phyloP scores from a whole-genome alignment of 2,888 invertebrate species.

The Mythimna vitellina region DNA sequence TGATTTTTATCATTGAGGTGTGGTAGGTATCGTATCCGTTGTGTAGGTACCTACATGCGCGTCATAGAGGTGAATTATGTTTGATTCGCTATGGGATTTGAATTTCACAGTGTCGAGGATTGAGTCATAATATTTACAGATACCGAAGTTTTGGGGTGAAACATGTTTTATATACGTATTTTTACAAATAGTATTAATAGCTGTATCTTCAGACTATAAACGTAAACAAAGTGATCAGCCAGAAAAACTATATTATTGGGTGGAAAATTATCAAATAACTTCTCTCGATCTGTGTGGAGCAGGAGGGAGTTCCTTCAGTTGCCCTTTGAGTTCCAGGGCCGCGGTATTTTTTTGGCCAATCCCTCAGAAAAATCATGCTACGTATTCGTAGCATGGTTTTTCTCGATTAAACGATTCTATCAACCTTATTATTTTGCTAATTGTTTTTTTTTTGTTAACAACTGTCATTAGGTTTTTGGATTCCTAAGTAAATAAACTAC shows the following conservation, averaged over 20 bases:
- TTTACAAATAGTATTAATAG: background rate
- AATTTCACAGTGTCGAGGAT: background rate
- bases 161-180: background rate
- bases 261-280: no score
- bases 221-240: background rate
- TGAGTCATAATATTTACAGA: background rate
- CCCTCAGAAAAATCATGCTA: background rate
- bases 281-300: no score
- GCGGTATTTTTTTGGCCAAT: no score
- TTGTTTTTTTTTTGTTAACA: slow-evolving; percentile 22
- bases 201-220: background rate
- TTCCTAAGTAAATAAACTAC: slow-evolving; percentile 13
- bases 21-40: slow-evolving; percentile 27
- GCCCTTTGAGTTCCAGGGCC: no score
- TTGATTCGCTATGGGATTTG: background rate
- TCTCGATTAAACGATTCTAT: background rate
- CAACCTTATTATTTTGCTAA: background rate
- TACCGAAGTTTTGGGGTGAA: background rate
- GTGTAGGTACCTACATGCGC: slow-evolving; percentile 11
- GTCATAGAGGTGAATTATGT: slow-evolving; percentile 26
- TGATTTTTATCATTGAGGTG: slow-evolving; percentile 63
- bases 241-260: background rate
- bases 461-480: slow-evolving; percentile 19
- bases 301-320: no score
- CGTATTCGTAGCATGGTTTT: no score